Base-by-base conservation (phyloP, 2,888 invertebrate genomes). In the Hemicrepidius hirtus region DNA sequence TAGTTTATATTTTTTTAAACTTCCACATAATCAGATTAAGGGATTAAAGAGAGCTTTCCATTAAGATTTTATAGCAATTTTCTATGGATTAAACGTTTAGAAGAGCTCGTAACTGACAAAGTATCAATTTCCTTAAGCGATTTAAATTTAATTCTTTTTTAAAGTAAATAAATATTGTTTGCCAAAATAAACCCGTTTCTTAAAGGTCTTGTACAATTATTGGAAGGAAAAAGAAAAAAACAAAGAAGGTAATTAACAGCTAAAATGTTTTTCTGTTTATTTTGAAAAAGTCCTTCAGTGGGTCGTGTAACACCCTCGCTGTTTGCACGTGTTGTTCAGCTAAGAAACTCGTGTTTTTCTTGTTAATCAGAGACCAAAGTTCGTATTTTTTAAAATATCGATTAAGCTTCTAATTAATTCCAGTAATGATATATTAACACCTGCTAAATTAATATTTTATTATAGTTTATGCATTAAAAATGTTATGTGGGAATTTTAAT, bases 401-500 rank as follows among this genome's bases (percentile, higher is more conserved):
- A 50, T 50, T 13, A 28, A 50, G 13, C 21, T 10, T 9, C 40
- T 12, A 35, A 59, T 40, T 59, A 59, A 59, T 55, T 32, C 18
- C 13, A 5, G n/a, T 63, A 57, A 57, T 37, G 28, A 37, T 32
- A 12, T 28, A 24, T 41, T 41, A 46, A 37, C 60, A 41, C 20
- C 60, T 35, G 24, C 13, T 28, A 4, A 13, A 28, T 20, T 16
- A 57, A 57, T 57, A 57, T 18, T 41, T 24, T 44, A 44, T 60
- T 44, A 41, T 57, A 57, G 24, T 57, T 16, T 44, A 24, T 57
- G 44, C 20, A 21, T 60, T 28, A 44, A 60, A 60, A 28, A 13
- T 32, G 7, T 21, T n/a, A 24, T 16, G 60, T 49, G 49, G 46
- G 70, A 71, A 71, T 59, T 65, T 71, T 64, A 37, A 64, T 59